A percentile compares a stretch with the other conserved stretches of the same genome.
These are phyloP conservation scores for Semicossyphus pulcher DNA, from an alignment of 2,113 vertebrate species.

Conservation along the genomic window DNA sequence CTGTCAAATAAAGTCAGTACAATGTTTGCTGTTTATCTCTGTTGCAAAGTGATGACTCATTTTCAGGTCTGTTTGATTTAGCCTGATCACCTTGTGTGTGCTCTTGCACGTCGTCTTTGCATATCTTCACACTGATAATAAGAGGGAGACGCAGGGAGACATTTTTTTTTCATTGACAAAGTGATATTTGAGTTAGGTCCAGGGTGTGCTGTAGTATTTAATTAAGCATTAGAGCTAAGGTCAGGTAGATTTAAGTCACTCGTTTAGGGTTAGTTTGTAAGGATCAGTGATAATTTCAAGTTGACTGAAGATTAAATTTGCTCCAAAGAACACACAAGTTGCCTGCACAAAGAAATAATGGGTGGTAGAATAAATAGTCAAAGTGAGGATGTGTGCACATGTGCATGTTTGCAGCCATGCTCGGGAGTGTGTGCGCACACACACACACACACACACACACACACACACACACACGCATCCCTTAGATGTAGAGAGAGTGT, in stretches of 20 bases:
- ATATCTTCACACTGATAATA: neutral
- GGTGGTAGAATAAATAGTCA: neutral
- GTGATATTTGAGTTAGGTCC: neutral
- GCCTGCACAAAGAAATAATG: neutral
- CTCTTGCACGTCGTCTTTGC: neutral
- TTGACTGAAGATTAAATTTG: conserved; percentile 19
- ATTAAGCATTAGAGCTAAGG: neutral
- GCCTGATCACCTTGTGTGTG: neutral
- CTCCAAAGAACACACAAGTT: neutral
- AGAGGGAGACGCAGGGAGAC: neutral
- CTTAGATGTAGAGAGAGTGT: conserved; percentile 20
- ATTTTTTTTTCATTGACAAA: neutral
- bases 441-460: too few relatives aligned
- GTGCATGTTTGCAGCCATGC: neutral
- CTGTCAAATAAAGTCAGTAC: neutral
- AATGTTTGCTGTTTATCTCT: conserved; percentile 21
- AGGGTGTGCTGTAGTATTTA: neutral
- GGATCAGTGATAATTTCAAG: conserved; percentile 5
- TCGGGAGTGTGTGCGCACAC: neutral
- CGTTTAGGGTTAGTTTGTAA: conserved; percentile 9
- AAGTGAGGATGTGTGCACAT: neutral
- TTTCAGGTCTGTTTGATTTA: conserved; percentile 34
- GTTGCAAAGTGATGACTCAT: too few relatives aligned
- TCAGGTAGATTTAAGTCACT: conserved; percentile 4
- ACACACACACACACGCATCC: neutral